phyloP scores from a whole-genome alignment of 2,113 vertebrate genomes.

The Clarias magur region DNA sequence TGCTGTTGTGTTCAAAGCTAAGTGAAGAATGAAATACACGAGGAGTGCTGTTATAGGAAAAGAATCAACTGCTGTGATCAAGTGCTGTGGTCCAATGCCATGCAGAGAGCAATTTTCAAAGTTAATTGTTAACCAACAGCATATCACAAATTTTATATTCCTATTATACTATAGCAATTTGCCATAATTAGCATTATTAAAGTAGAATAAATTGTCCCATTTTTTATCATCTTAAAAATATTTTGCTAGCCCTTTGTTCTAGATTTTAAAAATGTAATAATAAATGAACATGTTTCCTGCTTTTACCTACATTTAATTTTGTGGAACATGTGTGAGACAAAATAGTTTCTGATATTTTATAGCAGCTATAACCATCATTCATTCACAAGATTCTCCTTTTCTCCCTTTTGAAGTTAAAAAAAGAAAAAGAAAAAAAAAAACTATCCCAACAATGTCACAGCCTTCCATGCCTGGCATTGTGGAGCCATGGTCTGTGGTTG shows the following conservation, averaged over 20 bases:
- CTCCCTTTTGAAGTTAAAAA: background rate
- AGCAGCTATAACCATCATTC: background rate
- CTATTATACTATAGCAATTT: too few relatives aligned
- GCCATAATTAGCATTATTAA: too few relatives aligned
- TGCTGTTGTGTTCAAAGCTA: background rate
- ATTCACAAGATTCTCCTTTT: background rate
- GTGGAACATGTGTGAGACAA: background rate
- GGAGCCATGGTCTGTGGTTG: background rate
- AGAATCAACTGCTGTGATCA: background rate
- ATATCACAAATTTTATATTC: background rate
- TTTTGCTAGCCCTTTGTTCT: too few relatives aligned
- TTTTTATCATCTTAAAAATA: too few relatives aligned
- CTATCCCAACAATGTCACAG: background rate
- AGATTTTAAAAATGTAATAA: background rate
- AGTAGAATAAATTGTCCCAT: too few relatives aligned
- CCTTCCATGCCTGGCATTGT: background rate
- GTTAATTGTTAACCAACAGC: background rate
- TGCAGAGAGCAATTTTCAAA: background rate
- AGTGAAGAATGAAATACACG: background rate
- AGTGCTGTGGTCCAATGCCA: background rate
- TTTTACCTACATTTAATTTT: background rate
- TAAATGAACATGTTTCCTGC: background rate
- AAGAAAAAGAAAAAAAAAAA: background rate
- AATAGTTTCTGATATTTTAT: background rate
- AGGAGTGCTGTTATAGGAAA: background rate